Percentiles rank a stretch among this genome's conserved stretches.
These are phyloP conservation scores for Siniperca scherzeri DNA, from an alignment of 2,797 vertebrate species.

Conservation along the genomic window DNA sequence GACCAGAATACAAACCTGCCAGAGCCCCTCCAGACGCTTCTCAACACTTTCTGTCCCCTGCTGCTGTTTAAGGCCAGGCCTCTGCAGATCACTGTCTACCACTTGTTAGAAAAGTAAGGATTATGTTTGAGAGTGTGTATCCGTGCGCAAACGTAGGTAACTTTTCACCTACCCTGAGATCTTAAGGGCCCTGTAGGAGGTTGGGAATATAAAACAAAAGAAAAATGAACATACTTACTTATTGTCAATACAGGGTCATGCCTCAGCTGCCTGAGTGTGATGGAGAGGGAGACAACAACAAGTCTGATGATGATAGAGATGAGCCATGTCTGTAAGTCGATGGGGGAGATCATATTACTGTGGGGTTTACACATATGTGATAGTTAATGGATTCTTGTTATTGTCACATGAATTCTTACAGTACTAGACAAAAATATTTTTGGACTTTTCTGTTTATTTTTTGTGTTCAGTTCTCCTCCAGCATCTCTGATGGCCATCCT, in stretches of 20 bases:
- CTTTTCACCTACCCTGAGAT: too few species aligned
- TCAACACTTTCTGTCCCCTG: constrained; percentile 93
- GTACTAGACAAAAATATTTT: background rate
- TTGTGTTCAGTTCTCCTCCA: constrained; percentile 91
- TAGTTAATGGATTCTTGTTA: background rate
- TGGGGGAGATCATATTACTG: background rate
- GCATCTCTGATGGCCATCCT: constrained; percentile 92
- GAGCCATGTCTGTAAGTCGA: constrained; percentile 92
- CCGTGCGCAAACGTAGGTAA: background rate
- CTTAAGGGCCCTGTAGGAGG: background rate
- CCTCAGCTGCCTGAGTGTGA: constrained; percentile 94
- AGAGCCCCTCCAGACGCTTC: constrained; percentile 91
- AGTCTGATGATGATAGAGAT: constrained; percentile 91
- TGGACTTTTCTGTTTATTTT: background rate
- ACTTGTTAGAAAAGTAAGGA: constrained; percentile 92
- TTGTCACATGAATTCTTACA: background rate
- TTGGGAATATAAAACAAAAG: background rate
- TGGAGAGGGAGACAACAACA: constrained; percentile 89
- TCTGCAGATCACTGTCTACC: constrained; percentile 91
- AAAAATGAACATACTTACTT: background rate
- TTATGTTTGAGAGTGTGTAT: background rate
- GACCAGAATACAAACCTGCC: constrained; percentile 94
- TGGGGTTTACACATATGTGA: background rate
- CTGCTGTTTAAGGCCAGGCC: constrained; percentile 92
- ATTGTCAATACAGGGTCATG: constrained; percentile 89